Percentiles rank a stretch among this genome's conserved stretches.
phyloP scores from a whole-genome alignment of 2,113 vertebrate genomes.

The Trematomus loennbergii region DNA sequence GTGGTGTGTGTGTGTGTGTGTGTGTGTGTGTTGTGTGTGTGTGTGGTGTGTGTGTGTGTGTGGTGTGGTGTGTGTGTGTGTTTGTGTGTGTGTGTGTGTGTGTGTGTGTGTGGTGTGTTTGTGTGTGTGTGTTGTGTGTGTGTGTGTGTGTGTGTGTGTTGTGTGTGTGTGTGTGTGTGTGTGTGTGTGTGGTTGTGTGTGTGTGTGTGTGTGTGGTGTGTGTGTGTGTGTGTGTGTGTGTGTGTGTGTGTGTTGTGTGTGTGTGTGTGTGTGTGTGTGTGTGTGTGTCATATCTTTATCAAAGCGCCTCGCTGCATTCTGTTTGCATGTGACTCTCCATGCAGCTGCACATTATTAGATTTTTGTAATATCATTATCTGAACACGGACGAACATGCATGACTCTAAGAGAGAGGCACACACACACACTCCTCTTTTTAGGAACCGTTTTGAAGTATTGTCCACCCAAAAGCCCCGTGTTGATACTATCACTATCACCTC shows the following conservation, averaged over 20 bases:
- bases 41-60: too few species aligned
- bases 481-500: constrained; percentile 29
- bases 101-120: too few species aligned
- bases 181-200: neutral
- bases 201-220: constrained; percentile 11
- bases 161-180: too few species aligned
- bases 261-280: neutral
- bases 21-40: too few species aligned
- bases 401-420: neutral
- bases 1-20: too few species aligned
- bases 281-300: constrained; percentile 2
- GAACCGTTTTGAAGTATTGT: constrained; percentile 29
- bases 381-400: neutral
- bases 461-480: constrained; percentile 7
- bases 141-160: too few species aligned
- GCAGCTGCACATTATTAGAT: constrained; percentile 55
- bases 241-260: too few species aligned
- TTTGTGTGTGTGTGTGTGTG: too few species aligned
- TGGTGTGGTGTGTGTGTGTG: too few species aligned
- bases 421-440: constrained; percentile 4
- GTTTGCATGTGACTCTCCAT: constrained; percentile 48
- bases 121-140: too few species aligned
- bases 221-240: constrained; percentile 10
- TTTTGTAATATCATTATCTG: constrained; percentile 50
- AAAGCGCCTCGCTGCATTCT: constrained; percentile 37